Base-by-base conservation (phyloP, 2,113 vertebrate genomes). In the Hipposideros armiger region DNA sequence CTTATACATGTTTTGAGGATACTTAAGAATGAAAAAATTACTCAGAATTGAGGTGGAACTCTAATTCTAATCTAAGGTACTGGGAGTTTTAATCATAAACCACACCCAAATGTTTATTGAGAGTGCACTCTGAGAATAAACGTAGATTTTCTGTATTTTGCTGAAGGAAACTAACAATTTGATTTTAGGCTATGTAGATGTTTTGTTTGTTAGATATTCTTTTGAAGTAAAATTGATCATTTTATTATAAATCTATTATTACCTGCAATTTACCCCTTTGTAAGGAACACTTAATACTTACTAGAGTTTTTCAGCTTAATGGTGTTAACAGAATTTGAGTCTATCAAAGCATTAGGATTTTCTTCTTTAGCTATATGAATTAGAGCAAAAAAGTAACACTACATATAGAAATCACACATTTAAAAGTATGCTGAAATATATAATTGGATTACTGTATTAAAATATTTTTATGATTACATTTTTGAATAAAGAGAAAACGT, bases 211-310 rank as follows among this genome's bases (percentile, higher is more conserved):
- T 96, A 88, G 84, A n/a, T 72, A 54, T 84, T 90, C 42, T 78
- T 93, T 88, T 92, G 24, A 91, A 93, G 28, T 93, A 89, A 89
- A 95, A 95, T 58, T 67, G 54, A 74, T 92, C 13, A 40, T 64
- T 94, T 87, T 83, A 32, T 81, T 94, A 67, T 81, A 80, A 76
- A 20, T 70, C 28, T 91, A 2, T 77, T 87, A 60, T 50, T 96
- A 87, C 45, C 40, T 91, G 14, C 8, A 47, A 1, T 89, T 84
- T 76, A 70, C 20, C 26, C 13, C 22, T 91, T 14, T 80, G 4
- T 74, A 87, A 90, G 69, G 30, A 94, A 58, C 45, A 78, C 56
- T 89, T 0, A 54, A 7, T 85, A 84, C 85, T 81, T 92, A 16
- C 28, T 66, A 83, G n/a, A 4, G 24, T 17, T 94, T 97, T 95